A percentile compares a stretch with the other conserved stretches of the same genome.
Conservation (phyloP, 2,113 vertebrate species). For the Alexandromys fortis region DNA sequence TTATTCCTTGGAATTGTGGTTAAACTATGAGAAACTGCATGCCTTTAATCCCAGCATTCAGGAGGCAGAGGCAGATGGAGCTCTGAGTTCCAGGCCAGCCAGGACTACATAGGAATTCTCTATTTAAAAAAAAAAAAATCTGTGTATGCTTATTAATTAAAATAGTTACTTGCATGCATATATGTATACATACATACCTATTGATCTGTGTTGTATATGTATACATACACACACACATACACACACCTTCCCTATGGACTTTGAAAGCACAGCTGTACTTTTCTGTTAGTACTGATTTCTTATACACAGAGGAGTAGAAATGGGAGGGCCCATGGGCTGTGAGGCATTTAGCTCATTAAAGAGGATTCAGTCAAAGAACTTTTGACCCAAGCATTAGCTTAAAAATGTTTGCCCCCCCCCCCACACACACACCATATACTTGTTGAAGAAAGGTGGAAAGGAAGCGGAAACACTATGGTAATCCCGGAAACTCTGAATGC, state of each 20-base stretch:
- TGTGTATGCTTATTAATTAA: background rate
- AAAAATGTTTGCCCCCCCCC: background rate
- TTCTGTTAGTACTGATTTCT: background rate
- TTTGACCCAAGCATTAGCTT: background rate
- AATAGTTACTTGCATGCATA: background rate
- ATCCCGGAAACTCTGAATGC: background rate
- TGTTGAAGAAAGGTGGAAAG: background rate
- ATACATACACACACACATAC: too few species aligned
- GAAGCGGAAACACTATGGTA: background rate
- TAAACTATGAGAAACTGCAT: background rate
- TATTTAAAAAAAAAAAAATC: background rate
- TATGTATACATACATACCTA: too few species aligned
- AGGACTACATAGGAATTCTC: background rate
- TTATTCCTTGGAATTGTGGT: background rate
- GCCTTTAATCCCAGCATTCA: background rate
- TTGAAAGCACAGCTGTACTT: background rate
- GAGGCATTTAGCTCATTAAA: background rate
- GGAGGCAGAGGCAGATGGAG: background rate
- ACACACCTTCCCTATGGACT: background rate
- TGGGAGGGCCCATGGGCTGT: background rate
- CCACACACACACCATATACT: background rate
- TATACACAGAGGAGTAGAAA: conserved; percentile 1
- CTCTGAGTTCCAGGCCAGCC: background rate
- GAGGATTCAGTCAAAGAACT: background rate
- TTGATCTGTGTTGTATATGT: background rate